These are phyloP conservation scores for Aricia agestis DNA, from an alignment of 1,140 invertebrate species.

Conservation along the genomic window DNA sequence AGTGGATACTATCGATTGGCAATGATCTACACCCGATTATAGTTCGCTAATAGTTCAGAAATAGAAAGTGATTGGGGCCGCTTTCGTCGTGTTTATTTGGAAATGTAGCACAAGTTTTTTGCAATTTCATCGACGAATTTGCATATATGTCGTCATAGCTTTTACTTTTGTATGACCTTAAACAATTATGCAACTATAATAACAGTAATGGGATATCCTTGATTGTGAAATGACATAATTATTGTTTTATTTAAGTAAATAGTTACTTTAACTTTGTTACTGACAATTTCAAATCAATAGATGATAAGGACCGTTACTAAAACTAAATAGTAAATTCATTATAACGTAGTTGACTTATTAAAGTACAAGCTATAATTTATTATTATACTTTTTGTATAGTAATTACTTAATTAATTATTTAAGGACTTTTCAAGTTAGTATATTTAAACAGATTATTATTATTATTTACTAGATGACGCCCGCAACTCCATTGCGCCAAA, in stretches of 20 bases:
- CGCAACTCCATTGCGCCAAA: too few relatives aligned
- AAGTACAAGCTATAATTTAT: too few relatives aligned
- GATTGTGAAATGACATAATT: not conserved
- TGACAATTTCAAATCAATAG: too few relatives aligned
- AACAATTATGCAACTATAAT: not conserved
- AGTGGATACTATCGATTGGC: too few relatives aligned
- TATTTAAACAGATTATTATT: too few relatives aligned
- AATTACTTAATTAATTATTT: too few relatives aligned
- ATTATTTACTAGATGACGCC: too few relatives aligned
- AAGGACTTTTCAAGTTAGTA: too few relatives aligned
- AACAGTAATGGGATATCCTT: not conserved
- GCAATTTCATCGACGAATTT: slow-evolving; percentile 11
- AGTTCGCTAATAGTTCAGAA: not conserved
- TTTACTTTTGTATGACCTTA: not conserved
- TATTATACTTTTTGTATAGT: too few relatives aligned
- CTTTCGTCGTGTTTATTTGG: not conserved
- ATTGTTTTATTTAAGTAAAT: not conserved
- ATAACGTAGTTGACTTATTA: too few relatives aligned
- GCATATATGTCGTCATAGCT: not conserved
- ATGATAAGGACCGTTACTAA: too few relatives aligned
- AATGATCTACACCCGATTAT: not conserved
- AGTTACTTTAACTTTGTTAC: not conserved
- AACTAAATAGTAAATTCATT: too few relatives aligned
- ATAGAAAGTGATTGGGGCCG: slow-evolving; percentile 2
- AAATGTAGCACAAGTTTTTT: not conserved